Evolutionary conservation across 2,113 vertebrate genomes (phyloP).

Genomic region (Hystrix cristata): DNA sequence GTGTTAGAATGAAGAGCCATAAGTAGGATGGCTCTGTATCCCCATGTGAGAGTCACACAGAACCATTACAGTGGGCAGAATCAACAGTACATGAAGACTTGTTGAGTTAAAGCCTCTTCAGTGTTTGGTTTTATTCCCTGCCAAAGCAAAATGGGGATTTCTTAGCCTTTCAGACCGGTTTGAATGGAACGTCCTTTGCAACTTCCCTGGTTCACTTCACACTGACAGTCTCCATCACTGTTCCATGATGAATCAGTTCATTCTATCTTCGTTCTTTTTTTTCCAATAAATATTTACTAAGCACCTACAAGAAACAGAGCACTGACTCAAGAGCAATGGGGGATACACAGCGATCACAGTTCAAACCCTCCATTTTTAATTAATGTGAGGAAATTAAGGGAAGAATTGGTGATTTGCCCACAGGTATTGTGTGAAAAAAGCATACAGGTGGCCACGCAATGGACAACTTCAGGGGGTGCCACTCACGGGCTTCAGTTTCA

Average conservation of each 20-base stretch:
- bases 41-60: not conserved
- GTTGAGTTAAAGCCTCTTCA: not conserved
- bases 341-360: not conserved
- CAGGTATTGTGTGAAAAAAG: not conserved
- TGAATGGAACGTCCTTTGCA: not conserved
- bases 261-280: not conserved
- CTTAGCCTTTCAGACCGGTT: not conserved
- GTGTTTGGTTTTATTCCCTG: not conserved
- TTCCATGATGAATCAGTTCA: not conserved
- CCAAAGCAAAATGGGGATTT: conserved; percentile 13
- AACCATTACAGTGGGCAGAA: not conserved
- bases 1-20: not conserved
- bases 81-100: not conserved
- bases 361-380: not conserved
- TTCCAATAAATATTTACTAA: not conserved
- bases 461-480: too few relatives aligned
- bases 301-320: not conserved
- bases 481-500: not conserved
- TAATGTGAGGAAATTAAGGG: not conserved
- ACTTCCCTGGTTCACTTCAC: not conserved
- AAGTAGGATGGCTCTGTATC: not conserved
- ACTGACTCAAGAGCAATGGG: not conserved
- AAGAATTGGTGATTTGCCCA: not conserved
- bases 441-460: too few relatives aligned
- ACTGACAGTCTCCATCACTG: not conserved